Percentiles rank a stretch among this genome's conserved stretches.
Conservation (phyloP, 2,113 vertebrate genomes). For the Strix aluco region DNA sequence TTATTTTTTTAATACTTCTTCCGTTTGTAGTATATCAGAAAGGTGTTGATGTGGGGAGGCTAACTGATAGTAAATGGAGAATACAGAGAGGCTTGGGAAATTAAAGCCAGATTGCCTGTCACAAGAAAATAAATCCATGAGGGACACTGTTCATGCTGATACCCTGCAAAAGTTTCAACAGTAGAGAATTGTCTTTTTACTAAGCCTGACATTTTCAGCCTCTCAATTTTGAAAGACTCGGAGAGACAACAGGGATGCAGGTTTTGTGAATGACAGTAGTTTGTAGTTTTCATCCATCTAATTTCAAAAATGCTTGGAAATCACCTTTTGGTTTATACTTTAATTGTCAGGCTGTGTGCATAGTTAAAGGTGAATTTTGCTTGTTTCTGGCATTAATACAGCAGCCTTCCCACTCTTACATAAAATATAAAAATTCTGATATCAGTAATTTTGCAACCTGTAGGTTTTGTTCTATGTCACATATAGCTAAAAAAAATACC, state of each 20-base stretch:
- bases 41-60: background rate
- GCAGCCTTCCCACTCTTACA: background rate
- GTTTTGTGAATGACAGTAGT: background rate
- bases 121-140: background rate
- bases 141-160: background rate
- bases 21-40: background rate
- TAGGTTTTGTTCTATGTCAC: background rate
- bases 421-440: background rate
- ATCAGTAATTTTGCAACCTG: background rate
- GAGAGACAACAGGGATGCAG: background rate
- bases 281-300: background rate
- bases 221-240: background rate
- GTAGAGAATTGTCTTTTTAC: background rate
- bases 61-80: background rate
- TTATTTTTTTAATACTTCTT: background rate
- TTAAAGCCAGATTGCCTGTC: background rate
- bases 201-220: background rate
- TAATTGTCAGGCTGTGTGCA: background rate
- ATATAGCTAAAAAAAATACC: background rate
- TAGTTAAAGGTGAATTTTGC: background rate
- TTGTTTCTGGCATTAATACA: background rate
- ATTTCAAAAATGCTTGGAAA: background rate
- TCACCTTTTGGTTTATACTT: background rate
- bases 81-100: background rate
- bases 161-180: background rate